Evolutionary conservation across 2,797 vertebrate species (phyloP), one percentile per base, ranked within the genome.

Genomic region (Muraenolepis orangiensis): DNA sequence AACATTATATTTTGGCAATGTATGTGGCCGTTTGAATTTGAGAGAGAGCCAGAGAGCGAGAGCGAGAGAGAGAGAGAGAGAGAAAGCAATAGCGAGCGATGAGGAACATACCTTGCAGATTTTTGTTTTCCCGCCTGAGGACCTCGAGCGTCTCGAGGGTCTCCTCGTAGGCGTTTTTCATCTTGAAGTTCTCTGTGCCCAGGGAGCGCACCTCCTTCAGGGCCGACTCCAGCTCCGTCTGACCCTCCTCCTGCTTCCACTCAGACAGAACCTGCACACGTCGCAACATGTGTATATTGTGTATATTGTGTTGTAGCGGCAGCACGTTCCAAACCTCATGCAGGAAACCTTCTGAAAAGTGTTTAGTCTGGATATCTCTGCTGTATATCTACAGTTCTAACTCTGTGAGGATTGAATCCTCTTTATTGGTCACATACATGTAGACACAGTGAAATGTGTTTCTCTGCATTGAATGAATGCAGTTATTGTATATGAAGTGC

Each of bases 91-190:
- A 51, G 46, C 5, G 42, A 51, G 20, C 18, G 51, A 64, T n/a
- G 57, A 26, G 57, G 23, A 26, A 40, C 75, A 30, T 75, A 77
- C 73, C 73, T 68, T 80, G 79, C 42, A 95, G 78, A 70, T 94
- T 95, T 86, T 94, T 94, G 78, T 93, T 93, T 78, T 95, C 93
- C 2, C 91, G 80, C 72, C 86, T 94, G 78, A 93, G 76, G 0
- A 92, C 93, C 83, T 94, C 92, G 16, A 94, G 80, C 5, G 91
- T 90, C 42, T 93, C 93, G 82, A 92, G 77, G 46, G 91, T 89
- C 73, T 94, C 93, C 78, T 94, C 92, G 0, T 93, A 94, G 32
- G 89, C 88, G 8, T 94, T 93, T 85, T 93, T 93, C 87, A 93
- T 91, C 81, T 94, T 93, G 79, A 94, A 93, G 23, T 93, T 84